A percentile compares a stretch with the other conserved stretches of the same genome.
Conservation (phyloP, 2,113 vertebrate species). For the Mormyrus lacerda region DNA sequence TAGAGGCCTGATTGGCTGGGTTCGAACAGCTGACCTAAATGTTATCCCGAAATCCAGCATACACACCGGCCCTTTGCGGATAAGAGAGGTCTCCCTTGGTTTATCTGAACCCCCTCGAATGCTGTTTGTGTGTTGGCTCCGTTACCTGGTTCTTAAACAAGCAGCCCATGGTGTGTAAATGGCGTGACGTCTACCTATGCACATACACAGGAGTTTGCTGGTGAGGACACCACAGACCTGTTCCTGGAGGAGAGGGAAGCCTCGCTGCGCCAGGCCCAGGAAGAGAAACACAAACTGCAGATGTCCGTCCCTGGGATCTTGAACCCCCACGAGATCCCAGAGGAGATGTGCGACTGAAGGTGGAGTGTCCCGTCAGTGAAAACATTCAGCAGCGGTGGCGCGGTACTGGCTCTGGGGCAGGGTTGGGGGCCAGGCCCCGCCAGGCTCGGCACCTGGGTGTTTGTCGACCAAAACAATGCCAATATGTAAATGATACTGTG, state of each 20-base stretch:
- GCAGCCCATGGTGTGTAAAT: neutral
- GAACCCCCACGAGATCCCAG: constrained; percentile 98
- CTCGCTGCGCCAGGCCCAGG: constrained; percentile 93
- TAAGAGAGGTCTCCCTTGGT: neutral
- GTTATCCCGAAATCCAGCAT: neutral
- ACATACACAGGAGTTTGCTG: constrained; percentile 81
- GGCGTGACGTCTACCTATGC: neutral
- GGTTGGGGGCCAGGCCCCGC: constrained; percentile 58
- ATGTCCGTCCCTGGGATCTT: constrained; percentile 98
- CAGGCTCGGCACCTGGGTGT: constrained; percentile 75
- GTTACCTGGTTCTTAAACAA: neutral
- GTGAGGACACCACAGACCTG: constrained; percentile 94
- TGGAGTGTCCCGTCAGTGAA: constrained; percentile 31
- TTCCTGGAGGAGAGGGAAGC: constrained; percentile 97
- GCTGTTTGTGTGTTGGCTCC: neutral
- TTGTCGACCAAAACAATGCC: constrained; percentile 97
- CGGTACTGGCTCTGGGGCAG: constrained; percentile 58
- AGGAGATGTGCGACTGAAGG: constrained; percentile 98
- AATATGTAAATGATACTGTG: constrained; percentile 89
- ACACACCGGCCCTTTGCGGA: neutral
- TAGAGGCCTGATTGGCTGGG: neutral
- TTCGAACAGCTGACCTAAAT: neutral
- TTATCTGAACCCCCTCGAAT: neutral
- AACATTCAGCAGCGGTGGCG: constrained; percentile 47
- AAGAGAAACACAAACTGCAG: constrained; percentile 99